Evolutionary conservation across 1,140 invertebrate species (phyloP).

Genomic region (Zaprionus davidi): DNA sequence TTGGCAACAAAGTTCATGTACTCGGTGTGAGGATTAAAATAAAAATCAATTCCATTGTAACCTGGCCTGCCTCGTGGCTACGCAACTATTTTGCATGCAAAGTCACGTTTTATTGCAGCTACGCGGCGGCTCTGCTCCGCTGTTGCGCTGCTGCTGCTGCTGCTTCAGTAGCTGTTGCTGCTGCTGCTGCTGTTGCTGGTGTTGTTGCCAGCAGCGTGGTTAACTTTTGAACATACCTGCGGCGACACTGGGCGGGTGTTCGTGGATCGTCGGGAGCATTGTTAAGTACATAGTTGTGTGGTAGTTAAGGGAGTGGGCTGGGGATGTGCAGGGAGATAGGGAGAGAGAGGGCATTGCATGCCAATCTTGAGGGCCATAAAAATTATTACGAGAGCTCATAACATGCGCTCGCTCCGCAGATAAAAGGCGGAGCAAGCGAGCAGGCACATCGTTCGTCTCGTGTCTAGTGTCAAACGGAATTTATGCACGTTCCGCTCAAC

Average conservation of each 20-base stretch:
- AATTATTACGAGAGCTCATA: slow-evolving; percentile 77
- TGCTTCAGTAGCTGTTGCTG: slow-evolving; percentile 17
- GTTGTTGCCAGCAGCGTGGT: slow-evolving; percentile 42
- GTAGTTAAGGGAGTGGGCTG: neutral
- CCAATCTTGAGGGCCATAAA: slow-evolving; percentile 76
- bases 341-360: slow-evolving; percentile 36
- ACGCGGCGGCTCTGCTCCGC: slow-evolving; percentile 55
- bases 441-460: slow-evolving; percentile 10
- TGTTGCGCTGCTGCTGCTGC: slow-evolving; percentile 1
- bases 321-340: neutral
- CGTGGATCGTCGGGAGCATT: slow-evolving; percentile 18
- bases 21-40: slow-evolving; percentile 32
- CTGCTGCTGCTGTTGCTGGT: slow-evolving; percentile 17
- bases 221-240: slow-evolving; percentile 77
- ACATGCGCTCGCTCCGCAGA: slow-evolving; percentile 43
- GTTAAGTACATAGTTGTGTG: slow-evolving; percentile 27
- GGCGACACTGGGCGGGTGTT: slow-evolving; percentile 34
- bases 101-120: slow-evolving; percentile 79
- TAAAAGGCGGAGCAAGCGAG: slow-evolving; percentile 21
- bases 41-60: slow-evolving; percentile 73
- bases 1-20: slow-evolving; percentile 37
- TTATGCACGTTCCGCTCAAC: slow-evolving; percentile 72
- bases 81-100: slow-evolving; percentile 81
- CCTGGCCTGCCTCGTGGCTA: slow-evolving; percentile 59
- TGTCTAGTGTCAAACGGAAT: slow-evolving; percentile 68